Evolutionary conservation across 2,888 invertebrate species (phyloP), one percentile per base, ranked within the genome.

Genomic region (Dusona sp.): DNA sequence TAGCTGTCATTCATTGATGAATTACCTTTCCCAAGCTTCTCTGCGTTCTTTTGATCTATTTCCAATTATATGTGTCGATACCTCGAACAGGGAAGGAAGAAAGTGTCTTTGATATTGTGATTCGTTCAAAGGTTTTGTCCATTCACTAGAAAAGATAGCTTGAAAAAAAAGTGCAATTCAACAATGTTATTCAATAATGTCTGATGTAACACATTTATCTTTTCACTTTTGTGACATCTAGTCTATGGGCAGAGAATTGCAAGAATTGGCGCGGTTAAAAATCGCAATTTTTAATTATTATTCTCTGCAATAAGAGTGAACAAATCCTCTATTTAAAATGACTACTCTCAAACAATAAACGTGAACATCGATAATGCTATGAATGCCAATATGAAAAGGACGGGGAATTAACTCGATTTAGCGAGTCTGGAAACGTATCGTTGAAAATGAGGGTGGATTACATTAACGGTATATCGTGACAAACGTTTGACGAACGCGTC

Each of bases 371-470:
- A 68, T 22, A 25, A 68, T 38, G 42, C 68, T 9, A 7, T 22
- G 42, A 25, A n/a, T 16, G 68, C 3, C 22, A 38, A 42, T 42
- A 38, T 42, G 68, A 38, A 36, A 22, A 51, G 25, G 7, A n/a
- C n/a, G 4, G n/a, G 4, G 33, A 42, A 42, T 42, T 48, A 51
- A 33, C n/a, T 72, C n/a, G 72, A 72, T 19, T 72, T 48, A 29
- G 72, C 51, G 48, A 45, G 72, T 9, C 33, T 29, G 25, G 38
- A 74, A 57, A 61, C 61, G 38, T 38, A 61, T 74, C 8, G 74
- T 74, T 74, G 74, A 33, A 74, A 74, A 74, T 74, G 45, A 72
- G 48, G 48, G 48, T 33, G 45, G 72, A 72, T 72, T 72, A 33
- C 29, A 72, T 72, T 25, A 51, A 72, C 38, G 67, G 67, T 36